Evolutionary conservation across 2,888 invertebrate species (phyloP), one percentile per base, ranked within the genome.

Genomic region (Nomada fabriciana): DNA sequence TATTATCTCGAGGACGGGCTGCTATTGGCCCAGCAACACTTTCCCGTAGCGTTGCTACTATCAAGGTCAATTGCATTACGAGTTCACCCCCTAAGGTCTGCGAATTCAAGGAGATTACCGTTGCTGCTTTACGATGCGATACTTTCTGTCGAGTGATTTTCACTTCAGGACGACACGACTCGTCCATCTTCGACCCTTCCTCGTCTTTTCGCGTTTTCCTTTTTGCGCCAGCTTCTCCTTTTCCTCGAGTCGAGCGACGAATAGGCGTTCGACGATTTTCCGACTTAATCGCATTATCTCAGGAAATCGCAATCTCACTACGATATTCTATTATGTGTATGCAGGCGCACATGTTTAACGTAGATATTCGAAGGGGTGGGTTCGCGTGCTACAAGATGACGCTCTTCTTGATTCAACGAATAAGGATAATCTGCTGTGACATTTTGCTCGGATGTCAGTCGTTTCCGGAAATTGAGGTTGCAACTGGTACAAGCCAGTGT

Each of bases 61-160:
- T 76, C 73, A 69, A 63, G 74, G 64, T 70, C 61, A 84, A 83
- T 83, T 80, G 84, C 68, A 86, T 88, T 86, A 86, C 63, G 43
- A 67, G 73, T 67, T 64, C 20, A n/a, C 50, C 69, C 50, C 69
- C 67, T 67, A 60, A 75, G 65, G 61, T 84, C 82, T 61, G 74
- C 76, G 67, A 79, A 78, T 50, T 67, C 47, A 69, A 64, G 60
- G 63, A 73, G 83, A 84, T 86, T 84, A 84, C 76, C 42, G 65
- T 69, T 67, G 52, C 75, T 67, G 53, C 68, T 80, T 73, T 63
- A 60, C 65, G 55, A 60, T 64, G 59, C 69, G 59, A 76, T 71
- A 78, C 80, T 86, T 85, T 78, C 61, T 67, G 71, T 60, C 61
- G 57, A 72, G 67, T 63, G 79, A 72, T 80, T 75, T 73, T 77